phyloP scores from a whole-genome alignment of 1,140 invertebrate species.

The Drosophila persimilis region DNA sequence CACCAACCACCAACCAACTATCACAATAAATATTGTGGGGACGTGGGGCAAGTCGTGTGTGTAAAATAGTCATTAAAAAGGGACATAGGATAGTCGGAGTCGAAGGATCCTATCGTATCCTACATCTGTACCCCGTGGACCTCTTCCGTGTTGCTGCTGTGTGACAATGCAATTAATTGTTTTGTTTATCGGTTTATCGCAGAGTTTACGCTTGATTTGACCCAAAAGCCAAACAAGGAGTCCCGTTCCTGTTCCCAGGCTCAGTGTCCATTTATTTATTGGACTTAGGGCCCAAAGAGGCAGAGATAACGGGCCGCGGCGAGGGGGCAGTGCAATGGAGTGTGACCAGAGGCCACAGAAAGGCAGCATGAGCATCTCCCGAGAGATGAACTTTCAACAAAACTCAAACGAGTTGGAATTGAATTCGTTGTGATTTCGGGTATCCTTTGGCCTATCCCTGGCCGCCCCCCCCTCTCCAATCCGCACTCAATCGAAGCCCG shows the following conservation, averaged over 20 bases:
- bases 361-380: too few species aligned
- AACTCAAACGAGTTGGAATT: too few species aligned
- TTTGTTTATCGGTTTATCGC: constrained; percentile 79
- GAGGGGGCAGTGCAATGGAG: neutral
- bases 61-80: constrained; percentile 79
- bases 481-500: too few species aligned
- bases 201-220: constrained; percentile 74
- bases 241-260: neutral
- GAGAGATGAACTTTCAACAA: too few species aligned
- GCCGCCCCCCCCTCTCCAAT: too few species aligned
- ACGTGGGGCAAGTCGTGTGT: constrained; percentile 72
- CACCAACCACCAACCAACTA: constrained; percentile 24
- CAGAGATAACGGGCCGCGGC: neutral
- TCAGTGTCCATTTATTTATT: constrained; percentile 46
- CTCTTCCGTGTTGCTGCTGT: constrained; percentile 3
- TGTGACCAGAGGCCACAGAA: neutral
- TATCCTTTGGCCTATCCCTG: too few species aligned
- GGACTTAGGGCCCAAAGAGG: neutral
- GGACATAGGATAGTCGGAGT: constrained; percentile 20
- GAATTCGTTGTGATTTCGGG: too few species aligned
- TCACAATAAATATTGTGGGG: constrained; percentile 70
- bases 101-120: neutral
- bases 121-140: neutral
- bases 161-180: constrained; percentile 77
- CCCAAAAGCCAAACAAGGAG: constrained; percentile 36